phyloP scores from a whole-genome alignment of 2,797 vertebrate genomes.

The Clarias platycephalus region DNA sequence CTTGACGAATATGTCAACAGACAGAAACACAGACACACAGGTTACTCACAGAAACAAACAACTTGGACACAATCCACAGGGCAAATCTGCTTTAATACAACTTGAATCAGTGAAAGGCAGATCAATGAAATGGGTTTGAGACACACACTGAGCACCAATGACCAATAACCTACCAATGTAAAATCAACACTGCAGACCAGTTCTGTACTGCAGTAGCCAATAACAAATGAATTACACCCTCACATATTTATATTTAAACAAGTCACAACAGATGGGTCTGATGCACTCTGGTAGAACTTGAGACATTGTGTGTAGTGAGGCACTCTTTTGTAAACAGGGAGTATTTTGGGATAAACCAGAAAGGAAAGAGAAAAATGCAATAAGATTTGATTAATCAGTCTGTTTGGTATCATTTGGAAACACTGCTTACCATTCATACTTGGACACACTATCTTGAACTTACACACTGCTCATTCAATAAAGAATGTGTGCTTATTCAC shows the following conservation, averaged over 20 bases:
- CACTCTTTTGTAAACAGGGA: conserved; percentile 44
- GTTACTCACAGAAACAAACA: conserved; percentile 22
- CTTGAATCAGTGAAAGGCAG: conserved; percentile 46
- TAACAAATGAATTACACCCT: conserved; percentile 27
- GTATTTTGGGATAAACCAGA: conserved; percentile 16
- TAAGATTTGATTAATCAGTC: conserved; percentile 35
- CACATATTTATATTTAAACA: neutral
- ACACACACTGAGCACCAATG: conserved; percentile 45
- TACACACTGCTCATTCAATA: conserved; percentile 26
- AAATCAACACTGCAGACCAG: conserved; percentile 30
- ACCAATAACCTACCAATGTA: conserved; percentile 37
- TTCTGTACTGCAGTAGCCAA: conserved; percentile 36
- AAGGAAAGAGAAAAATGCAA: conserved; percentile 22
- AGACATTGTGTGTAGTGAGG: conserved; percentile 35
- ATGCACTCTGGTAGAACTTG: conserved; percentile 33
- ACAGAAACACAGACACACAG: neutral
- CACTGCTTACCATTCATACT: conserved; percentile 14
- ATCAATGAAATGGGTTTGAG: conserved; percentile 45
- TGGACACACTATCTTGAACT: conserved; percentile 28
- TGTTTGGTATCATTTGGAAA: conserved; percentile 46
- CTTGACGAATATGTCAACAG: neutral
- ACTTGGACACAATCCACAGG: conserved; percentile 38
- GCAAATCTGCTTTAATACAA: conserved; percentile 60
- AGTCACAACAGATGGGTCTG: conserved; percentile 10
- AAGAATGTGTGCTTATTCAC: neutral